A percentile compares a stretch with the other conserved stretches of the same genome.
Evolutionary conservation across 2,113 vertebrate species (phyloP).

Genomic region (Albula goreensis): DNA sequence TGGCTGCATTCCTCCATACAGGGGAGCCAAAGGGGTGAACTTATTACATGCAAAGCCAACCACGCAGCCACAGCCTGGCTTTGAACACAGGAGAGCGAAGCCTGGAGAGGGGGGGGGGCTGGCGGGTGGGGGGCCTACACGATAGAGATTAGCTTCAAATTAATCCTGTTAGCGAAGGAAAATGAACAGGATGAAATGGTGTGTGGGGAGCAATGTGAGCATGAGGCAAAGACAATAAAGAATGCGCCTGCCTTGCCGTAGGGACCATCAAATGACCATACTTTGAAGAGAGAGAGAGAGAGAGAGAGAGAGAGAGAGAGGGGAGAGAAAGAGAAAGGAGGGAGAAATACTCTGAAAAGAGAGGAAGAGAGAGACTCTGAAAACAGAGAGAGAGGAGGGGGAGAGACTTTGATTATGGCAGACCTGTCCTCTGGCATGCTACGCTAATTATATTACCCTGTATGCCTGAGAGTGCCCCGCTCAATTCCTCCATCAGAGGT

Average conservation of each 20-base stretch:
- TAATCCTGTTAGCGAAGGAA: conserved; percentile 5
- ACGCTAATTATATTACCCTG: not conserved
- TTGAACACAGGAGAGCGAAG: too few relatives aligned
- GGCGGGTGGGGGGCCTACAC: not conserved
- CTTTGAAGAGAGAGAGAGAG: not conserved
- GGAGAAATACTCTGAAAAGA: too few relatives aligned
- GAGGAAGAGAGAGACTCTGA: too few relatives aligned
- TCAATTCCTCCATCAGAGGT: not conserved
- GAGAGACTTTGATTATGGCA: not conserved
- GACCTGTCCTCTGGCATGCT: not conserved
- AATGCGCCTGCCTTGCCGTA: not conserved
- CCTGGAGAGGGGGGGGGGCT: too few relatives aligned
- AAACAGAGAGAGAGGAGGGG: too few relatives aligned
- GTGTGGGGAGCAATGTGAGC: not conserved
- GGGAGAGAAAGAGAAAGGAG: too few relatives aligned
- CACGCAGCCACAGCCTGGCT: not conserved
- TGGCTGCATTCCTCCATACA: not conserved
- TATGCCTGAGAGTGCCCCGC: not conserved
- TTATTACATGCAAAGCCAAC: conserved; percentile 8
- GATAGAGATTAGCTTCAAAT: not conserved
- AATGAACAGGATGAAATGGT: conserved; percentile 9
- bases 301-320: too few relatives aligned
- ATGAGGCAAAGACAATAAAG: not conserved
- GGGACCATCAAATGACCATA: not conserved
- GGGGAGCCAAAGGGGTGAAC: not conserved